Evolutionary conservation across 2,113 vertebrate genomes (phyloP), one percentile per base, ranked within the genome.

Genomic region (Dicerorhinus sumatrensis): DNA sequence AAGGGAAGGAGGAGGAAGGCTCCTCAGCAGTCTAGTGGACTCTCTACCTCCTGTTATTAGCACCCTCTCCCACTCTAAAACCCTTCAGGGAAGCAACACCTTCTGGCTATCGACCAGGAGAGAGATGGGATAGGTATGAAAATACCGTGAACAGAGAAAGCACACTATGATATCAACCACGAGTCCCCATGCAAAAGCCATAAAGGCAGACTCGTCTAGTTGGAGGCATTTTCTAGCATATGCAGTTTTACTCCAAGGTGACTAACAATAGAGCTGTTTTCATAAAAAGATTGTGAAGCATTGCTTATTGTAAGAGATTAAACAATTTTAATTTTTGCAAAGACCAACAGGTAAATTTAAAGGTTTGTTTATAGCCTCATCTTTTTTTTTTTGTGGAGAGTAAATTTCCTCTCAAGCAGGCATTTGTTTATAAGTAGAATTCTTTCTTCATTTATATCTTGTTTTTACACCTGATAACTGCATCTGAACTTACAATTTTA

Each of bases 281-380:
- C 18, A 36, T 51, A 94, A 91, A 63, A 51, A 13, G 54, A 82
- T 65, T 72, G 7, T 81, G 4, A 86, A 86, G 33, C 56, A 80
- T 88, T 82, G 17, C 10, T 69, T 83, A 54, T 8, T 76, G 6
- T 60, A 85, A 69, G 51, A 89, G 67, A 83, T 83, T 58, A 80
- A 88, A 33, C 70, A 63, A 5, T 89, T 93, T 97, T 75, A 73
- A 76, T 79, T 95, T 96, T 91, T 91, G 17, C 33, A 87, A 14
- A 69, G 76, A 76, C n/a, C 11, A 29, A 83, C 9, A 88, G 33
- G 8, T 84, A 88, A 84, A 86, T 48, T 76, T 91, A 97, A 89
- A 58, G 42, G n/a, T 31, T 76, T 92, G 17, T 82, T 60, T 76
- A 69, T 46, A 76, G 21, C 31, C 13, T 91, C 20, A 42, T 87